Evolutionary conservation across 2,797 vertebrate genomes (phyloP).

Genomic region (Scyliorhinus canicula): DNA sequence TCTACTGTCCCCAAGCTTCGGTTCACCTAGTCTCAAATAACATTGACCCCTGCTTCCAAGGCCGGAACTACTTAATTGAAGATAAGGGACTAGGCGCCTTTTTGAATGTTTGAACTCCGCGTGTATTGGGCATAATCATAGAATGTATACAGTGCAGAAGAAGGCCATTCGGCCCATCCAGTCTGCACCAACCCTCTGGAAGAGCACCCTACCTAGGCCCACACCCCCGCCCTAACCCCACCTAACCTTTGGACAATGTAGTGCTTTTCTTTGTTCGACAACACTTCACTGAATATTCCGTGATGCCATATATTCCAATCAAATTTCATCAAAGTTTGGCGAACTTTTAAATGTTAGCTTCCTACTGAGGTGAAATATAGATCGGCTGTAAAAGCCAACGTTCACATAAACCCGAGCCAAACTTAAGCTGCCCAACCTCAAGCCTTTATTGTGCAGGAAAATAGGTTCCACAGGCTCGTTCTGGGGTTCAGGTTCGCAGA

Average conservation of each 20-base stretch:
- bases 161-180: no score
- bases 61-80: not conserved
- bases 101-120: not conserved
- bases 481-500: not conserved
- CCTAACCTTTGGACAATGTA: no score
- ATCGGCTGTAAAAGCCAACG: not conserved
- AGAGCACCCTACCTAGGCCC: no score
- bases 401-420: no score
- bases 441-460: not conserved
- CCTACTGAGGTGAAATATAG: not conserved
- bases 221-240: no score
- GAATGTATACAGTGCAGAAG: no score
- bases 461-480: not conserved
- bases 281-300: not conserved
- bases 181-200: no score
- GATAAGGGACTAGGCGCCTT: not conserved
- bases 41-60: not conserved
- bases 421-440: not conserved
- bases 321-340: not conserved
- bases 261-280: not conserved
- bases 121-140: not conserved
- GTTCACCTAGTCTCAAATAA: not conserved
- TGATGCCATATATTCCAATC: not conserved
- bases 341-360: not conserved
- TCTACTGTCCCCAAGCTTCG: not conserved